phyloP scores from a whole-genome alignment of 2,888 invertebrate species.

The Cephus pygmeus region DNA sequence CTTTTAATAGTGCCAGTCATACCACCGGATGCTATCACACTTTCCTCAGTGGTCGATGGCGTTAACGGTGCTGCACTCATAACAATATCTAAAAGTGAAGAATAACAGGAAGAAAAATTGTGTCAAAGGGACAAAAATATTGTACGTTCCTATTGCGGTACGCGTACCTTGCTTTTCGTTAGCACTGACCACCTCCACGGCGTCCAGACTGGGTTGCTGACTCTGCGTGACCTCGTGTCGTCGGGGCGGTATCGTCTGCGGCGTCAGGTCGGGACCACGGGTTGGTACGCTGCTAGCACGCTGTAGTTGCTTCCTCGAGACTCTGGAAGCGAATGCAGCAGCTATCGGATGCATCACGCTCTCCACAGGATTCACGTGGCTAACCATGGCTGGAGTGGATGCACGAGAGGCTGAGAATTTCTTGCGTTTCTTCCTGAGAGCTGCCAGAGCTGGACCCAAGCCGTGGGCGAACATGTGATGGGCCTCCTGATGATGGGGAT shows the following conservation, averaged over 20 bases:
- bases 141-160: not conserved
- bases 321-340: constrained; percentile 34
- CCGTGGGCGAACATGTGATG: constrained; percentile 52
- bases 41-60: constrained; percentile 71
- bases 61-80: constrained; percentile 63
- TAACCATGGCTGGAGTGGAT: constrained; percentile 69
- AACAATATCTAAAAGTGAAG: constrained; percentile 12
- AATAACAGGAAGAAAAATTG: constrained; percentile 12
- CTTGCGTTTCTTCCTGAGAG: constrained; percentile 83
- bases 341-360: constrained; percentile 38
- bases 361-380: constrained; percentile 54
- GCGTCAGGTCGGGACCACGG: constrained; percentile 66
- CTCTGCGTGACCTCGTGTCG: constrained; percentile 74
- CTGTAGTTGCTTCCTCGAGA: constrained; percentile 68
- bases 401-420: constrained; percentile 85
- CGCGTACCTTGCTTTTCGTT: constrained; percentile 36
- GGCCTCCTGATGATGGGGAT: constrained; percentile 38
- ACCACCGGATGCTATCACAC: constrained; percentile 59
- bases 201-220: constrained; percentile 68
- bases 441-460: constrained; percentile 72
- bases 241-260: constrained; percentile 61
- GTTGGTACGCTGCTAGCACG: constrained; percentile 80
- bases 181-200: constrained; percentile 44
- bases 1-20: constrained; percentile 59
- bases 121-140: not conserved